These are phyloP conservation scores for Metridium senile DNA, from an alignment of 92 coral and sea anemone species.

Conservation along the genomic window DNA sequence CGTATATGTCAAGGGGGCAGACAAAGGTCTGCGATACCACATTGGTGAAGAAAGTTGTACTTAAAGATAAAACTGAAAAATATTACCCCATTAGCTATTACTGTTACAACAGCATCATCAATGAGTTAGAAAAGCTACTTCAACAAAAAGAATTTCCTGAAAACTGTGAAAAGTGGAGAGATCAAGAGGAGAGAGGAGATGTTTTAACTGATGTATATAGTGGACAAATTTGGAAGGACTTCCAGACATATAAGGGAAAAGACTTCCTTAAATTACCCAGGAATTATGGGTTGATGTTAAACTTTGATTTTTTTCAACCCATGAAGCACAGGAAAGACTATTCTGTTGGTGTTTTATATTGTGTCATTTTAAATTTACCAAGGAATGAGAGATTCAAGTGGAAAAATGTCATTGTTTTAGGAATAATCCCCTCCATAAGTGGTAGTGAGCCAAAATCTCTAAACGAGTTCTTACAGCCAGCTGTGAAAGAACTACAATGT, in stretches of 20 bases:
- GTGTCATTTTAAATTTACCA: slow-evolving; percentile 43
- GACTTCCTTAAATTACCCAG: slow-evolving; percentile 44
- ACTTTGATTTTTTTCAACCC: slow-evolving; percentile 67
- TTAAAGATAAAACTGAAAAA: slow-evolving; percentile 36
- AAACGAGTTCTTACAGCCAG: slow-evolving; percentile 47
- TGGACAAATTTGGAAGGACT: slow-evolving; percentile 65
- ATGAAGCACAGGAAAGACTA: slow-evolving; percentile 53
- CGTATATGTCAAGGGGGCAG: slow-evolving; percentile 16
- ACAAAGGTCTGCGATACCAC: slow-evolving; percentile 37
- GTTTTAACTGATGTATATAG: slow-evolving; percentile 41
- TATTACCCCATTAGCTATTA: slow-evolving; percentile 63
- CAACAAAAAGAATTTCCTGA: slow-evolving; percentile 44
- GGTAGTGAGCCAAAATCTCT: slow-evolving; percentile 45
- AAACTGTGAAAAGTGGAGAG: slow-evolving; percentile 55
- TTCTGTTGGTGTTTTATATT: slow-evolving; percentile 27
- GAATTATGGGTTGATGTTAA: slow-evolving; percentile 55
- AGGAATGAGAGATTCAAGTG: slow-evolving; percentile 51
- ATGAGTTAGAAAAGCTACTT: slow-evolving; percentile 44
- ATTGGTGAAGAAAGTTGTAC: slow-evolving; percentile 45
- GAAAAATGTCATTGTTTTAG: slow-evolving; percentile 43
- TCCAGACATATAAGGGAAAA: slow-evolving; percentile 46
- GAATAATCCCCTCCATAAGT: slow-evolving; percentile 48
- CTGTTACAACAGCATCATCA: slow-evolving; percentile 34
- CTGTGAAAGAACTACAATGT: slow-evolving; percentile 37
- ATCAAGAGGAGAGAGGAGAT: slow-evolving; percentile 25